These are phyloP conservation scores for Cebidichthys violaceus DNA, from an alignment of 2,113 vertebrate genomes.

Conservation along the genomic window DNA sequence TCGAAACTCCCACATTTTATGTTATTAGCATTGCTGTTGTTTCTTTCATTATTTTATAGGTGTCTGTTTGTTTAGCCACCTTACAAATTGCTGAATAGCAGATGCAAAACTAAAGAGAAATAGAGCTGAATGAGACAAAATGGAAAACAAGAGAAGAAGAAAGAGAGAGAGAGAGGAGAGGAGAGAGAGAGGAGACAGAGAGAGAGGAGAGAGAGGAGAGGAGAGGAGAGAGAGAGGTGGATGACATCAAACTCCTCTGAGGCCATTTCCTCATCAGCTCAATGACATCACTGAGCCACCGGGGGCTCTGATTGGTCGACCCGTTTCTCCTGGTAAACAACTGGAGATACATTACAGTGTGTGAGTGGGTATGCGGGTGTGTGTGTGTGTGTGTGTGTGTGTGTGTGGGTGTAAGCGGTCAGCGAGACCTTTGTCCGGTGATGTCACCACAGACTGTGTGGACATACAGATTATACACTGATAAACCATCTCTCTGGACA, in stretches of 20 bases:
- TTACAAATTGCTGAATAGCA: not conserved
- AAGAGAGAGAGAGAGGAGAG: not conserved
- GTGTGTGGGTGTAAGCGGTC: constrained; percentile 8
- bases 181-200: not conserved
- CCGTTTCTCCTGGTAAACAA: constrained; percentile 69
- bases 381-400: constrained; percentile 18
- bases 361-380: constrained; percentile 22
- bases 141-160: not conserved
- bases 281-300: constrained; percentile 76
- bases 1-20: not conserved
- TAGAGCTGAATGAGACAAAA: constrained; percentile 1
- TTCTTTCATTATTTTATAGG: not conserved
- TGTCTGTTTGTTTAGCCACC: not conserved
- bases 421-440: constrained; percentile 70
- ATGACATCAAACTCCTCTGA: constrained; percentile 74
- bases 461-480: constrained; percentile 70
- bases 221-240: constrained; percentile 17
- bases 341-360: constrained; percentile 67
- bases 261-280: constrained; percentile 77
- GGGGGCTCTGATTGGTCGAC: constrained; percentile 70
- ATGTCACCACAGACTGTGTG: constrained; percentile 73
- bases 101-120: not conserved
- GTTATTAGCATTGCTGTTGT: not conserved
- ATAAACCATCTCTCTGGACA: constrained; percentile 60
- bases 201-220: not conserved